Percentiles rank a stretch among this genome's conserved stretches.
phyloP scores from a whole-genome alignment of 2,888 invertebrate species.

The Parasteatoda lunata region DNA sequence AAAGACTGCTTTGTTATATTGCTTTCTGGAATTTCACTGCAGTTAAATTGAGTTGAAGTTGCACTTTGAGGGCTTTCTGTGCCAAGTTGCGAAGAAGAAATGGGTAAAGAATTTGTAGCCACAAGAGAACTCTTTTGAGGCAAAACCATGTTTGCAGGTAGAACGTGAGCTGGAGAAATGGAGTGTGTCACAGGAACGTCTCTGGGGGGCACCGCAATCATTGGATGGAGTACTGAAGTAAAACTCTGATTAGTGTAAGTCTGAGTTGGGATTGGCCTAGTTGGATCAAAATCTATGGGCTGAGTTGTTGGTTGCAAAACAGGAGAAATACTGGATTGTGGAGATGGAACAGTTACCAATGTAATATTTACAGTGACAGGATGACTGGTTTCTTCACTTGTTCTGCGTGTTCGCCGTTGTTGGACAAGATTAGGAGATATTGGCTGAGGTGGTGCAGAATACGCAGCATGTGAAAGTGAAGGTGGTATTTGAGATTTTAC shows the following conservation, averaged over 20 bases:
- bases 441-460: slow-evolving; percentile 25
- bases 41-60: slow-evolving; percentile 33
- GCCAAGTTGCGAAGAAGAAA: slow-evolving; percentile 21
- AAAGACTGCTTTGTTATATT: too few relatives aligned
- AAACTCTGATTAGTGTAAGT: slow-evolving; percentile 91
- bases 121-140: slow-evolving; percentile 40
- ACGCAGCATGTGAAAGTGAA: slow-evolving; percentile 28
- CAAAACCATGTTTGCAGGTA: slow-evolving; percentile 50
- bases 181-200: slow-evolving; percentile 49
- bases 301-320: slow-evolving; percentile 38
- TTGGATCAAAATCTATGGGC: slow-evolving; percentile 61
- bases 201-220: slow-evolving; percentile 60
- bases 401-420: slow-evolving; percentile 37
- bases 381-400: slow-evolving; percentile 46
- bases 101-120: slow-evolving; percentile 32
- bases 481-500: slow-evolving; percentile 16
- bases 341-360: slow-evolving; percentile 13
- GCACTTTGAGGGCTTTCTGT: slow-evolving; percentile 43
- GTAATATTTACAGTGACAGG: slow-evolving; percentile 10
- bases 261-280: slow-evolving; percentile 81
- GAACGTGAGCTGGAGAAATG: slow-evolving; percentile 51
- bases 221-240: slow-evolving; percentile 73
- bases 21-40: slow-evolving; percentile 55
- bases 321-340: slow-evolving; percentile 1
- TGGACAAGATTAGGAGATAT: slow-evolving; percentile 22